phyloP scores from a whole-genome alignment of 2,113 vertebrate genomes.

The Stegastes partitus region DNA sequence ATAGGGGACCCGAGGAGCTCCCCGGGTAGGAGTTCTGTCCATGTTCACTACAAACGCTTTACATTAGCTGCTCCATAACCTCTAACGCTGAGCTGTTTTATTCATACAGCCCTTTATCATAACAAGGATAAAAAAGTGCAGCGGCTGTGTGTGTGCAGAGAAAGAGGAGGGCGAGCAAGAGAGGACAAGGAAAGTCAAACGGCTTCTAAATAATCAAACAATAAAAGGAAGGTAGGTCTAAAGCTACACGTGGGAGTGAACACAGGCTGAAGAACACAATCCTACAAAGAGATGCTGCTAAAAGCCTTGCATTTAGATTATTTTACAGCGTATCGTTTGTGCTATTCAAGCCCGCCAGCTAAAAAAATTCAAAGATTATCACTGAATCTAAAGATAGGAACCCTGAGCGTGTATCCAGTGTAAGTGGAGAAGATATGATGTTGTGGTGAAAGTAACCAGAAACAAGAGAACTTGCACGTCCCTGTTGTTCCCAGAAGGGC shows the following conservation, averaged over 20 bases:
- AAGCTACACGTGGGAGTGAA: not conserved
- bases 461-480: slow-evolving; percentile 7
- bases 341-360: not conserved
- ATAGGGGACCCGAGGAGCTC: slow-evolving; percentile 18
- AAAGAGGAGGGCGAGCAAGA: not conserved
- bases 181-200: not conserved
- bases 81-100: slow-evolving; percentile 35
- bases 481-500: slow-evolving; percentile 38
- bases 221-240: not conserved
- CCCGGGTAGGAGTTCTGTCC: slow-evolving; percentile 14
- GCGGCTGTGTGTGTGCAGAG: not conserved
- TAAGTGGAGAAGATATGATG: slow-evolving; percentile 20
- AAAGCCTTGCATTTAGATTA: slow-evolving; percentile 2
- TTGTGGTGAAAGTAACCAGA: slow-evolving; percentile 35
- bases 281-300: not conserved
- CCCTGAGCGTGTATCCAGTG: slow-evolving; percentile 4
- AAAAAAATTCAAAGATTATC: slow-evolving; percentile 11
- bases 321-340: not conserved
- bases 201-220: not conserved
- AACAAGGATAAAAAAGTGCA: not conserved
- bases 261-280: not conserved
- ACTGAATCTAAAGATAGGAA: slow-evolving; percentile 28
- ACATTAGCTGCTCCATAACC: not conserved
- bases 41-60: slow-evolving; percentile 28
- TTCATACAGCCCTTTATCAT: not conserved